Evolutionary conservation across 2,113 vertebrate species (phyloP), one percentile per base, ranked within the genome.

Genomic region (Saccopteryx bilineata): DNA sequence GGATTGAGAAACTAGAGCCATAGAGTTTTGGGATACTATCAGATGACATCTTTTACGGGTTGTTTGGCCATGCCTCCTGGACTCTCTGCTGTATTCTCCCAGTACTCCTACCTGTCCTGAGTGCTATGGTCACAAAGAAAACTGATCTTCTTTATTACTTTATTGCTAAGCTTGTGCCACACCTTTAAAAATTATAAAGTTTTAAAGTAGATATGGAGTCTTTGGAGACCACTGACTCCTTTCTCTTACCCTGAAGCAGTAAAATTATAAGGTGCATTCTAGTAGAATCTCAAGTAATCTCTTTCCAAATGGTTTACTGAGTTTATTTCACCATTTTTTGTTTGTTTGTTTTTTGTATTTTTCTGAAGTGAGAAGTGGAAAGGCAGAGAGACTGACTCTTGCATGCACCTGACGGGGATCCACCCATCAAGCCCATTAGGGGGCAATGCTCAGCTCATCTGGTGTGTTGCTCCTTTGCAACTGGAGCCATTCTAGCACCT

Each of bases 161-260:
- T 86, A 56, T 83, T 74, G 9, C 65, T 94, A 94, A 83, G 46
- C 74, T 81, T 93, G 39, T 88, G 9, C 52, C 85, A 61, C n/a
- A 69, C 24, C 61, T 85, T 95, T 65, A 92, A 89, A 89, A 75
- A 61, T 72, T n/a, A 87, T 80, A 93, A 80, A 74, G 89, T 74
- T 80, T 74, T 75, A 52, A 90, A 90, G 23, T 92, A 7, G 60
- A 69, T 84, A 87, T 75, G 9, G 60, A 24, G 31, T 85, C 65
- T 46, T 81, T 92, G 39, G 48, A 92, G 72, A 72, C 15, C 5
- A 93, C 6, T 52, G 72, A 88, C 18, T 82, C 58, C 61, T 83
- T 89, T 90, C 17, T 79, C 7, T 88, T 79, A 23, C 3, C 31
- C 79, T 71, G 17, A 78, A 95, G 48, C 26, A 86, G 60, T 79